phyloP scores from a whole-genome alignment of 2,113 vertebrate genomes.

The Empidonax traillii region DNA sequence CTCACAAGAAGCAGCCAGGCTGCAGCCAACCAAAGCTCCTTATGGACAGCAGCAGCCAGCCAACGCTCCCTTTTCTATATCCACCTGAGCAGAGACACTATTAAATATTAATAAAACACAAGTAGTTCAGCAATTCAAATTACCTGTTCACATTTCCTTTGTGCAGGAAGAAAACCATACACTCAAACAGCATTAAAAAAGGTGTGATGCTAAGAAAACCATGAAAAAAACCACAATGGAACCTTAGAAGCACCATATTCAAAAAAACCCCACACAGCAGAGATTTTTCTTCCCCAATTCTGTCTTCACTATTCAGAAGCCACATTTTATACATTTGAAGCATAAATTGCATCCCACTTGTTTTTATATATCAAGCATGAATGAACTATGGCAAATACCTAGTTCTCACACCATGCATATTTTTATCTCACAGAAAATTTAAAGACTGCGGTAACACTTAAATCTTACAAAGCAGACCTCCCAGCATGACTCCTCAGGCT shows the following conservation, averaged over 20 bases:
- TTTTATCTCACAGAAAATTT: not conserved
- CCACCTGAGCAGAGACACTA: conserved; percentile 60
- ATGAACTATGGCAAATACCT: not conserved
- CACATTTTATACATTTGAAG: not conserved
- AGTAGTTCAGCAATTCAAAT: conserved; percentile 44
- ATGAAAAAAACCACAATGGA: not conserved
- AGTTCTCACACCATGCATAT: not conserved
- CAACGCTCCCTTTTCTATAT: conserved; percentile 55
- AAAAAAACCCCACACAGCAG: not conserved
- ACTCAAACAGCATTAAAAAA: not conserved
- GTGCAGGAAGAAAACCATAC: not conserved
- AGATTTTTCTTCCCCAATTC: not conserved
- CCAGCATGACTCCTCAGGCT: not conserved
- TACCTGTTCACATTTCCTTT: conserved; percentile 30
- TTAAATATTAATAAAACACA: conserved; percentile 45
- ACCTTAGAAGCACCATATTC: not conserved
- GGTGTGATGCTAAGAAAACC: not conserved
- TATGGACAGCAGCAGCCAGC: conserved; percentile 49
- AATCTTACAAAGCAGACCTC: not conserved
- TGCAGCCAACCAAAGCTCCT: conserved; percentile 55
- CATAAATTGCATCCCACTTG: not conserved
- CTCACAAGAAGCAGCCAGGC: conserved; percentile 55
- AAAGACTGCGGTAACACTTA: not conserved
- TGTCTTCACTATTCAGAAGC: not conserved
- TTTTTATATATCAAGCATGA: not conserved